phyloP scores from a whole-genome alignment of 2,888 invertebrate species.

The Cephalotes varians region DNA sequence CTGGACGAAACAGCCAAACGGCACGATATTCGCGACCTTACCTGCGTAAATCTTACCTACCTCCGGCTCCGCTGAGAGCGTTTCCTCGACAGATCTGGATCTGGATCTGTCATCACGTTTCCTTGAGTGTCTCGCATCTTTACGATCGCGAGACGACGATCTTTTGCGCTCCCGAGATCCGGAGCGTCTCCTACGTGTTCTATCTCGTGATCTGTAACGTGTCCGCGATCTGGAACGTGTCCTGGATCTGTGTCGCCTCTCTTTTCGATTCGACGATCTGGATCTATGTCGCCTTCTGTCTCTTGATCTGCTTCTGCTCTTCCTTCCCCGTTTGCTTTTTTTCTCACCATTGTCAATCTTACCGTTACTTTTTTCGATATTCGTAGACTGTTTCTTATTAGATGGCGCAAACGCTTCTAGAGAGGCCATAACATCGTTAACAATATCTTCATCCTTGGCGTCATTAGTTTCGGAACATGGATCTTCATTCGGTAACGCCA shows the following conservation, averaged over 20 bases:
- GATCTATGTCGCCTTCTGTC: constrained; percentile 76
- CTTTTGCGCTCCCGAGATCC: constrained; percentile 59
- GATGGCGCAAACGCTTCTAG: constrained; percentile 94
- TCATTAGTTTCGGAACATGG: constrained; percentile 74
- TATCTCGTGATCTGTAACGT: constrained; percentile 69
- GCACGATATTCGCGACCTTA: constrained; percentile 97
- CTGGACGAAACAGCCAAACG: constrained; percentile 99
- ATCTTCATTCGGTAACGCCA: constrained; percentile 92
- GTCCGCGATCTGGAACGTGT: constrained; percentile 74
- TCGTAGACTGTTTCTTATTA: constrained; percentile 76
- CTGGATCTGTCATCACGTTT: constrained; percentile 78
- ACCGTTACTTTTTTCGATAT: constrained; percentile 42
- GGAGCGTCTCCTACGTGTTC: constrained; percentile 71
- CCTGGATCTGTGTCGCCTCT: constrained; percentile 70
- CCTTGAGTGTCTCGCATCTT: constrained; percentile 81
- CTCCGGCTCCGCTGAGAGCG: constrained; percentile 91
- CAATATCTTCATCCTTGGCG: constrained; percentile 86
- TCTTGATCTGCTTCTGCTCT: constrained; percentile 81
- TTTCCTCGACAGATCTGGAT: constrained; percentile 86
- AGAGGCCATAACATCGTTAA: constrained; percentile 94
- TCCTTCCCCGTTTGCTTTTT: constrained; percentile 70
- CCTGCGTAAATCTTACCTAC: constrained; percentile 96
- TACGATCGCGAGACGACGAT: constrained; percentile 76
- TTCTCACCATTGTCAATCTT: constrained; percentile 66
- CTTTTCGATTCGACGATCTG: constrained; percentile 69